Conservation (phyloP, 2,113 vertebrate genomes). For the Cairina moschata region DNA sequence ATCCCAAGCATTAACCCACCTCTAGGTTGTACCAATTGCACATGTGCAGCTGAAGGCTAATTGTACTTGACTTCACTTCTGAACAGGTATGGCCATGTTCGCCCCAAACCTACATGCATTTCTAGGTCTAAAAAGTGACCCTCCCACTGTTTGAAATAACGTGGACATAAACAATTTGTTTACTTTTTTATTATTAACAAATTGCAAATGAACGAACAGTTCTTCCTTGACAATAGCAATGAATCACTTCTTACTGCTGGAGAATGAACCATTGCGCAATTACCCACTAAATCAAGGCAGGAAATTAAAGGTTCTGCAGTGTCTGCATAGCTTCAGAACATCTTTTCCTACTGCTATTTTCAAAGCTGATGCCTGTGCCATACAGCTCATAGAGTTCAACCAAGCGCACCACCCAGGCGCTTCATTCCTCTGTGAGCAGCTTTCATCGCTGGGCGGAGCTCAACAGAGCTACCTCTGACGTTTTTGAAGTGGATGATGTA, state of each 20-base stretch:
- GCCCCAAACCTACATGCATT: background rate
- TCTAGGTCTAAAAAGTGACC: background rate
- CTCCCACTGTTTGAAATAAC: background rate
- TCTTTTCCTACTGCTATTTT: background rate
- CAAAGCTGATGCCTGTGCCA: background rate
- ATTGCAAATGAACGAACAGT: background rate
- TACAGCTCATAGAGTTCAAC: too few relatives aligned
- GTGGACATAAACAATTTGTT: background rate
- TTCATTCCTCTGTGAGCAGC: background rate
- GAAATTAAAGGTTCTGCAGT: background rate
- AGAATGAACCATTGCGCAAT: background rate
- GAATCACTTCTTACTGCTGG: background rate
- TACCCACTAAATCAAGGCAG: background rate
- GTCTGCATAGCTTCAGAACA: background rate
- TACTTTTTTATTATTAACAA: background rate
- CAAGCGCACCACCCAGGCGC: fast-evolving
- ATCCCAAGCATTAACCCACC: background rate
- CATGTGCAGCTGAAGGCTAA: fast-evolving
- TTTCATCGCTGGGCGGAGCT: fast-evolving
- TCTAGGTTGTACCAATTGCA: background rate
- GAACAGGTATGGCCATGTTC: fast-evolving
- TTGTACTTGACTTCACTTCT: background rate
- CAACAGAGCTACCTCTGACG: fast-evolving
- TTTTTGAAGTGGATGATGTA: fast-evolving
- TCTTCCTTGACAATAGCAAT: background rate